Conservation (phyloP, 2,113 vertebrate species). For the Diadophis punctatus region DNA sequence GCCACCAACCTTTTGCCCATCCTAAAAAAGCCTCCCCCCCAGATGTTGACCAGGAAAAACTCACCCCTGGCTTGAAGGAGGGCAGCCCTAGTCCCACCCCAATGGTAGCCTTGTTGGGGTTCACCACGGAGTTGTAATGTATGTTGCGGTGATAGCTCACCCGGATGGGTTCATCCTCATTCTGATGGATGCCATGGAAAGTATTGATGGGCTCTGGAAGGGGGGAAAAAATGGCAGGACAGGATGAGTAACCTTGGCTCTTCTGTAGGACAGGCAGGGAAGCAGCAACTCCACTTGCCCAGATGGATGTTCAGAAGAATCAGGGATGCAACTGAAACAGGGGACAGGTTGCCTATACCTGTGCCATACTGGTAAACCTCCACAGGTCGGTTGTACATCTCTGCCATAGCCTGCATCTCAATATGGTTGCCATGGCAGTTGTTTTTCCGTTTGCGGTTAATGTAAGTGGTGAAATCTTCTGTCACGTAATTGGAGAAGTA, state of each 20-base stretch:
- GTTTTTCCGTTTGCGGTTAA: conserved; percentile 94
- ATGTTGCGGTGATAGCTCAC: conserved; percentile 96
- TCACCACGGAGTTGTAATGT: conserved; percentile 97
- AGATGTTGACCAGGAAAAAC: background rate
- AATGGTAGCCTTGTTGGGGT: conserved; percentile 95
- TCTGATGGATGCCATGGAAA: conserved; percentile 95
- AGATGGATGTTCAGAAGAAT: background rate
- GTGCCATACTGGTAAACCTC: conserved; percentile 93
- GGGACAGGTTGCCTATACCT: conserved; percentile 61
- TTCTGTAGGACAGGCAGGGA: background rate
- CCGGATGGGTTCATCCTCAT: conserved; percentile 92
- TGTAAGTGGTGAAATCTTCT: conserved; percentile 94
- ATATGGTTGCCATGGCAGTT: conserved; percentile 97
- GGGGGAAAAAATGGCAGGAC: background rate
- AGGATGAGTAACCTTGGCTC: background rate
- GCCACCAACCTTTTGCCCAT: background rate
- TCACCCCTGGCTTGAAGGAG: conserved; percentile 92
- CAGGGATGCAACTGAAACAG: background rate
- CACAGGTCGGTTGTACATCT: conserved; percentile 95
- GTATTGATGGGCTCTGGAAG: conserved; percentile 92
- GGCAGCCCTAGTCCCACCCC: conserved; percentile 92
- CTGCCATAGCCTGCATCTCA: conserved; percentile 97
- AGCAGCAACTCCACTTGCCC: background rate
- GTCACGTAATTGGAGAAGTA: conserved; percentile 97
- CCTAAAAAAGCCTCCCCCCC: background rate